A percentile compares a stretch with the other conserved stretches of the same genome.
Evolutionary conservation across 2,797 vertebrate species (phyloP).

Genomic region (Pseudomugil tenellus): DNA sequence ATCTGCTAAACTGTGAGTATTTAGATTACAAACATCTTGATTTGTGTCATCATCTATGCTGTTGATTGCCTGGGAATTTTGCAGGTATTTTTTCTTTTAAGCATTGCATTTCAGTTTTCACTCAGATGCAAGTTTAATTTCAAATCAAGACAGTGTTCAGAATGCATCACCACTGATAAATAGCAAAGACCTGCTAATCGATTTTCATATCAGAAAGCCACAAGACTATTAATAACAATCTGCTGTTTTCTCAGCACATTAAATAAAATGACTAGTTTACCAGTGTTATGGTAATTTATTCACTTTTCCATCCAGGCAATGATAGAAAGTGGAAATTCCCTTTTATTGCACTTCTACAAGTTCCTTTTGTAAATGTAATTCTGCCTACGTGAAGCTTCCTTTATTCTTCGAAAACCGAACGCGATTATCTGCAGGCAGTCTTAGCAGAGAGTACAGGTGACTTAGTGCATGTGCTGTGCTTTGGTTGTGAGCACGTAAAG

Average conservation of each 20-base stretch:
- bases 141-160: slow-evolving; percentile 8
- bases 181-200: slow-evolving; percentile 8
- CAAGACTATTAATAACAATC: not conserved
- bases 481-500: not conserved
- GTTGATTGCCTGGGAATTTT: slow-evolving; percentile 21
- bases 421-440: slow-evolving; percentile 20
- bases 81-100: slow-evolving; percentile 3
- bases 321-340: slow-evolving; percentile 63
- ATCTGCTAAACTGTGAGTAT: not conserved
- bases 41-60: not conserved
- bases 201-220: not conserved
- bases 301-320: slow-evolving; percentile 2
- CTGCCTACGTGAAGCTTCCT: slow-evolving; percentile 54
- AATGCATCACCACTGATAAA: slow-evolving; percentile 13
- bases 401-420: slow-evolving; percentile 62
- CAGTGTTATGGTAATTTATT: slow-evolving; percentile 23
- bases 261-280: slow-evolving; percentile 30
- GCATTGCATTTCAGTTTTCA: slow-evolving; percentile 19
- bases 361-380: slow-evolving; percentile 19
- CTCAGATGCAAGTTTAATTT: slow-evolving; percentile 18
- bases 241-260: slow-evolving; percentile 32
- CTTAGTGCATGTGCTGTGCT: not conserved
- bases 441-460: slow-evolving; percentile 9
- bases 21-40: not conserved
- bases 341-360: slow-evolving; percentile 17